These are phyloP conservation scores for Dascyllus trimaculatus DNA, from an alignment of 2,113 vertebrate species.

Conservation along the genomic window DNA sequence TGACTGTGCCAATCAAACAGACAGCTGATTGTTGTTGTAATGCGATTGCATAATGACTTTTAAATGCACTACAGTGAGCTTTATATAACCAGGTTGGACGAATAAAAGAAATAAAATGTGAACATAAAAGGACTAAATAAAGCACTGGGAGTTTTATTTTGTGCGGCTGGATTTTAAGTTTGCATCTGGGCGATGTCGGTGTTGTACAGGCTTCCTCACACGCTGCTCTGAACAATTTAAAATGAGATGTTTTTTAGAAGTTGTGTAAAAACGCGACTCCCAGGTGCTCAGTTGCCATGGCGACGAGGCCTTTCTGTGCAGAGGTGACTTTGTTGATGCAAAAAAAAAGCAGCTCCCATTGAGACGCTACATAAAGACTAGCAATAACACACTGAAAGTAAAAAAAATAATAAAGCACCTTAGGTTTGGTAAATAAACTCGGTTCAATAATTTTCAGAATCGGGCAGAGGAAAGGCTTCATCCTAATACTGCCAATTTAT, in stretches of 20 bases:
- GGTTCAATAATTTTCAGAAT: not conserved
- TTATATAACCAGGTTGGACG: not conserved
- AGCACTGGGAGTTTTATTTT: no score
- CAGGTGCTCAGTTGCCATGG: conserved; percentile 45
- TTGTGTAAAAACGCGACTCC: conserved; percentile 8
- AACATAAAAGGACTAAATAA: no score
- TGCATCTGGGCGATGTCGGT: not conserved
- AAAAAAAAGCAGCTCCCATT: not conserved
- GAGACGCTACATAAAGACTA: conserved; percentile 4
- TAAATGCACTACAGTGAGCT: not conserved
- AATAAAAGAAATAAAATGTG: no score
- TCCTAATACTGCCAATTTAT: not conserved
- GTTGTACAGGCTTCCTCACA: not conserved
- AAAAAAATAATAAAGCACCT: not conserved
- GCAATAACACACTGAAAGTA: not conserved
- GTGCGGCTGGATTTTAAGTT: not conserved
- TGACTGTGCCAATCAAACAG: conserved; percentile 29
- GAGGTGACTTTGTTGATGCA: conserved; percentile 1
- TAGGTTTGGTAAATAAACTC: not conserved
- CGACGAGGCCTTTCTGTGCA: conserved; percentile 23
- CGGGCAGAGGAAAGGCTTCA: not conserved
- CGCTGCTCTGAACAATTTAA: not conserved
- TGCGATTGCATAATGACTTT: not conserved
- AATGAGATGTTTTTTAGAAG: conserved; percentile 9
- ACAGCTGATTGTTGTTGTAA: conserved; percentile 1